Conservation (phyloP, 2,113 vertebrate species). For the Pavo muticus region DNA sequence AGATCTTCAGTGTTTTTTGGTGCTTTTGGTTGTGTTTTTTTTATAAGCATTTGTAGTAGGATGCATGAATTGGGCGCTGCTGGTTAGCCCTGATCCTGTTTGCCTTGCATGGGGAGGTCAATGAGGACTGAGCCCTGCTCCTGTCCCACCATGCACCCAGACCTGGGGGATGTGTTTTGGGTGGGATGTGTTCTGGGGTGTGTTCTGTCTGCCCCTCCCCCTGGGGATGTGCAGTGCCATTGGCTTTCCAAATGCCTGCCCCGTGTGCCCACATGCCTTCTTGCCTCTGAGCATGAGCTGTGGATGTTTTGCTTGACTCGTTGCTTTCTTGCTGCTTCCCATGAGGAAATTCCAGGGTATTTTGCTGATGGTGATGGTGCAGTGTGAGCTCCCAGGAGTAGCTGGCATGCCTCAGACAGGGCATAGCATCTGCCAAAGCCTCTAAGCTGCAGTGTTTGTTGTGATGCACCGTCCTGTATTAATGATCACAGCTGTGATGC, state of each 20-base stretch:
- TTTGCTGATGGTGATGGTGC: neutral
- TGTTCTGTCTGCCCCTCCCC: neutral
- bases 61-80: neutral
- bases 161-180: no score
- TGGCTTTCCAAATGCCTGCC: fast-evolving
- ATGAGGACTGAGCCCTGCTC: neutral
- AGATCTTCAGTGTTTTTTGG: neutral
- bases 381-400: fast-evolving
- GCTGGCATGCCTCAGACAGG: neutral
- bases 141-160: no score
- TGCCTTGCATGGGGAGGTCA: fast-evolving
- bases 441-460: fast-evolving
- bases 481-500: neutral
- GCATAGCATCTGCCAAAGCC: neutral
- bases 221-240: neutral
- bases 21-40: neutral
- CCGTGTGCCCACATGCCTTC: fast-evolving
- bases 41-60: neutral
- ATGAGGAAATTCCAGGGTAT: neutral
- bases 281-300: fast-evolving
- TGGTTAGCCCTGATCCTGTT: neutral
- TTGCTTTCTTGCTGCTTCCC: neutral
- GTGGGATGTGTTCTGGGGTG: no score
- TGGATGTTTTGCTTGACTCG: neutral
- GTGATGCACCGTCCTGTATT: fast-evolving